phyloP scores from a whole-genome alignment of 1,140 invertebrate species.

The Heliconius congener region DNA sequence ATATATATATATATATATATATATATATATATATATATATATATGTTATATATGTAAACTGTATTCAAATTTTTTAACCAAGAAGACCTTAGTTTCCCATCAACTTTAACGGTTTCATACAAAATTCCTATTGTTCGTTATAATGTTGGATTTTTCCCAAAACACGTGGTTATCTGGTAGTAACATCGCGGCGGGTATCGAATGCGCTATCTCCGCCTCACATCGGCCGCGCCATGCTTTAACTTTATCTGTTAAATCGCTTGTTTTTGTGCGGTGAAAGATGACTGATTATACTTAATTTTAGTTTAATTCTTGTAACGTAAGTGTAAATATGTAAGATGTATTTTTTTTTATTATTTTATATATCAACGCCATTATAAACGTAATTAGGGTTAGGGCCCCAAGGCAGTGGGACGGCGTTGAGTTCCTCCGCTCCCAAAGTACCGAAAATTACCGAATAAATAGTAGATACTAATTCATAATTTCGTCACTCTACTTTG shows the following conservation, averaged over 20 bases:
- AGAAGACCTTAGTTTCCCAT: neutral
- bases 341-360: neutral
- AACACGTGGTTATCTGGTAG: constrained; percentile 59
- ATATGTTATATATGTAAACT: neutral
- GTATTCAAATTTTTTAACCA: neutral
- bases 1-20: no score
- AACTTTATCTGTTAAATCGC: constrained; percentile 57
- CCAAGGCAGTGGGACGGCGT: no score
- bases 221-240: constrained; percentile 57
- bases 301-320: neutral
- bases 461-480: no score
- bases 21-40: neutral
- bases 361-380: neutral
- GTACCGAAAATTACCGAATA: no score
- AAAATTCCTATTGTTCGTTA: constrained; percentile 52
- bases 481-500: no score
- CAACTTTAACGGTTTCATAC: constrained; percentile 23
- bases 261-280: constrained; percentile 57
- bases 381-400: no score
- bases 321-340: neutral
- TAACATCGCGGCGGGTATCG: constrained; percentile 64
- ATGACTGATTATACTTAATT: constrained; percentile 40
- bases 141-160: constrained; percentile 53
- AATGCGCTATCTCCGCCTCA: constrained; percentile 56
- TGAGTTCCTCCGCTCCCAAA: no score